Percentiles rank a stretch among this genome's conserved stretches.
Conservation (phyloP, 2,888 invertebrate species). For the Tenthredo amoena region DNA sequence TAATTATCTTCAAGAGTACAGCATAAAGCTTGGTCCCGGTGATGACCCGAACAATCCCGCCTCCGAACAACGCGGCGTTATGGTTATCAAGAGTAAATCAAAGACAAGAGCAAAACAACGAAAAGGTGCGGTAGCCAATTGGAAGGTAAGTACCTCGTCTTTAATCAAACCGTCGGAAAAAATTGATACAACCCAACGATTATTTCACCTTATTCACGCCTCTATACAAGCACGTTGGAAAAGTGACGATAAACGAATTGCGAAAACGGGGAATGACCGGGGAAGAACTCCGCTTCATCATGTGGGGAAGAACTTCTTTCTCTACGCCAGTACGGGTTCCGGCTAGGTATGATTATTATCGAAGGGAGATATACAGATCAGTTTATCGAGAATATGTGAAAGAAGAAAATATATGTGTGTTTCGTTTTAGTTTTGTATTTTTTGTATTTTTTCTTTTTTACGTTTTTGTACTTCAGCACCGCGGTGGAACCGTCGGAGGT, state of each 20-base stretch:
- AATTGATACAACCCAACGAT: not conserved
- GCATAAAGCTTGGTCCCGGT: slow-evolving; percentile 92
- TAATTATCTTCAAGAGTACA: slow-evolving; percentile 96
- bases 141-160: slow-evolving; percentile 88
- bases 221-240: slow-evolving; percentile 88
- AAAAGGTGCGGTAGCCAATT: slow-evolving; percentile 96
- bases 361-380: not conserved
- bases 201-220: not conserved
- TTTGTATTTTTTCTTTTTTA: not conserved
- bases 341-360: slow-evolving; percentile 78
- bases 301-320: slow-evolving; percentile 95
- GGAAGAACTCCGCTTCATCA: slow-evolving; percentile 90
- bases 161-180: not conserved
- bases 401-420: not conserved
- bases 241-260: slow-evolving; percentile 91
- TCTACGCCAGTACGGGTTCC: slow-evolving; percentile 90
- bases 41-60: slow-evolving; percentile 86
- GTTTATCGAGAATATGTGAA: not conserved
- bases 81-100: slow-evolving; percentile 98
- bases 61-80: slow-evolving; percentile 94
- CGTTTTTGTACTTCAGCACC: not conserved
- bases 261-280: slow-evolving; percentile 92
- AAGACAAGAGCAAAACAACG: slow-evolving; percentile 98
- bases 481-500: slow-evolving; percentile 58
- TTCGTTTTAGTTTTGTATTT: not conserved